Base-by-base conservation (phyloP, 2,888 invertebrate species). In the Callosobruchus maculatus region DNA sequence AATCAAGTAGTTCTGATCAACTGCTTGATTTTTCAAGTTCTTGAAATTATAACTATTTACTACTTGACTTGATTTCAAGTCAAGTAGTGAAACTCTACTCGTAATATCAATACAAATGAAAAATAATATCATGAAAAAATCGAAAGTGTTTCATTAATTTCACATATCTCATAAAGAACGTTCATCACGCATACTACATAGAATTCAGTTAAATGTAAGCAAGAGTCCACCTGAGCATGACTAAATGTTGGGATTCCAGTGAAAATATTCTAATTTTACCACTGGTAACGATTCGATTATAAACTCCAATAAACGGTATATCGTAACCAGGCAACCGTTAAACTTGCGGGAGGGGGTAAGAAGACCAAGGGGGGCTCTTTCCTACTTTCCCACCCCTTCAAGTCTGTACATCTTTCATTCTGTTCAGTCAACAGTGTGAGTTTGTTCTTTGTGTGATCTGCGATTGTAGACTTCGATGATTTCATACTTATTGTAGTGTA, bases 201-300 rank as follows among this genome's bases (percentile, higher is more conserved):
- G 49, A 49, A 49, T 13, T 1, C 49, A 49, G 4, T 49, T 49
- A 18, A 49, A 49, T 49, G 49, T 49, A 49, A 49, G 9, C 7
- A 18, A 7, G 49, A 49, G 49, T 49, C 49, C 49, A 49, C 49
- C 49, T 49, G 49, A 49, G 49, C 49, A 49, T 49, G 49, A 49
- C 49, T 49, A 49, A 49, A 49, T 18, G 68, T 68, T 20, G 68
- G 68, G 22, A 21, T 68, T 71, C 70, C 71, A 72, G 71, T 74
- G 71, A 74, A 76, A 76, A 74, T 72, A 78, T 75, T 75, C 72
- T 77, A 75, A 74, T 71, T 77, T 70, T 75, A 77, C 75, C 77
- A 75, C 73, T 71, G 74, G 74, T 75, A 74, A 74, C 31, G 67
- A 67, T 74, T 68, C 30, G 30, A 49, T 49, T 49, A 49, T 49